Conservation (phyloP, 2,797 vertebrate species). For the Scleropages formosus region DNA sequence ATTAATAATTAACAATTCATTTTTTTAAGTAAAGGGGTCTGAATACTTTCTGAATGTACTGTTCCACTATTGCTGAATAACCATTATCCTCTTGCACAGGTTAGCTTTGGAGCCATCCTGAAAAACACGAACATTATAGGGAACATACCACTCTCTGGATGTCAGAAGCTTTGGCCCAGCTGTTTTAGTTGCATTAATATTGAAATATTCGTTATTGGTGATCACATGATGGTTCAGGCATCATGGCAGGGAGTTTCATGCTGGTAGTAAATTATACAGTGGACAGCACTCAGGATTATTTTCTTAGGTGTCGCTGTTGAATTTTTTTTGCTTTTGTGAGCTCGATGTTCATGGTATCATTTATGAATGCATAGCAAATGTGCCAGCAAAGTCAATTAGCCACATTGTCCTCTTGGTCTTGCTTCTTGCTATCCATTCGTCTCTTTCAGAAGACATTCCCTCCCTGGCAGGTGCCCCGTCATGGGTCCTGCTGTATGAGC, state of each 20-base stretch:
- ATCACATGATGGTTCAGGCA: too few species aligned
- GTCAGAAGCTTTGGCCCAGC: too few species aligned
- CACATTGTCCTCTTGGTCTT: not conserved
- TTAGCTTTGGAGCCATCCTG: too few species aligned
- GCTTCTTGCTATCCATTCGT: not conserved
- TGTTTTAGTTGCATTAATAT: too few species aligned
- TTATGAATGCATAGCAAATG: slow-evolving; percentile 12
- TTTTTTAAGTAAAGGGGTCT: too few species aligned
- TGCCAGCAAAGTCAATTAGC: not conserved
- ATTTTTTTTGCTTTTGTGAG: not conserved
- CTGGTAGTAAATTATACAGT: not conserved
- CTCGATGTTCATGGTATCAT: not conserved
- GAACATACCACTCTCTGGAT: too few species aligned
- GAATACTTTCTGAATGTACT: too few species aligned
- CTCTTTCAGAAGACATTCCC: not conserved
- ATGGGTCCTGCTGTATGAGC: slow-evolving; percentile 14
- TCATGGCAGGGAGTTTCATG: not conserved
- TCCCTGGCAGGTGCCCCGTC: slow-evolving; percentile 13
- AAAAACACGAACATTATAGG: too few species aligned
- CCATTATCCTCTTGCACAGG: too few species aligned
- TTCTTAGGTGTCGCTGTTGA: not conserved
- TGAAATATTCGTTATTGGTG: too few species aligned
- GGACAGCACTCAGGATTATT: not conserved
- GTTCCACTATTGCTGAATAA: too few species aligned
- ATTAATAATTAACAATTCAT: too few species aligned